A percentile compares a stretch with the other conserved stretches of the same genome.
Conservation (phyloP, 2,113 vertebrate species). For the Pterocles burchelli region DNA sequence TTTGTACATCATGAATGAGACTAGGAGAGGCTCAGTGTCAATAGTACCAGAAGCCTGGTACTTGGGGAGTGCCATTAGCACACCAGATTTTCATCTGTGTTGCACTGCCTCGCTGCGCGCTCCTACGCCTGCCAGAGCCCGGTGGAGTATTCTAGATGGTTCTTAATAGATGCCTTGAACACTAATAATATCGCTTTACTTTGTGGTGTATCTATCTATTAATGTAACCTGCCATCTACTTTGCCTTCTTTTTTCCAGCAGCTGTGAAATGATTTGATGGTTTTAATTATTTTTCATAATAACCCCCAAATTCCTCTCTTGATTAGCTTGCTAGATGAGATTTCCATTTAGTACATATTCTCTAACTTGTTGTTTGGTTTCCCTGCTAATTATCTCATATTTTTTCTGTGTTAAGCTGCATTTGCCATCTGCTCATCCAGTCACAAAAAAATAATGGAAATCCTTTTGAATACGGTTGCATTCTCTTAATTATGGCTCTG, state of each 20-base stretch:
- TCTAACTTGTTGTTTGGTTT: slow-evolving; percentile 61
- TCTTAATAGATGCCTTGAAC: slow-evolving; percentile 16
- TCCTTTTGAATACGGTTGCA: slow-evolving; percentile 27
- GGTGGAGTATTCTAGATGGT: background rate
- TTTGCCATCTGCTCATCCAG: slow-evolving; percentile 67
- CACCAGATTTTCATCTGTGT: background rate
- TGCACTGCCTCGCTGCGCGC: background rate
- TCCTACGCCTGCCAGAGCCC: background rate
- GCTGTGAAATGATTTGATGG: slow-evolving; percentile 40
- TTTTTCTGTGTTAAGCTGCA: slow-evolving; percentile 50
- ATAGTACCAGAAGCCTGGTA: background rate
- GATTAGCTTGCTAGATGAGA: slow-evolving; percentile 67
- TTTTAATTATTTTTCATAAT: slow-evolving; percentile 60
- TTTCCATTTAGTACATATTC: slow-evolving; percentile 58
- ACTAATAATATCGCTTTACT: background rate
- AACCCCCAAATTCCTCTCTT: slow-evolving; percentile 53
- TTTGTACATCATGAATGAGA: background rate
- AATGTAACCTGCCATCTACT: slow-evolving; percentile 47
- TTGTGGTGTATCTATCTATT: slow-evolving; percentile 18
- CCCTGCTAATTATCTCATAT: slow-evolving; percentile 56
- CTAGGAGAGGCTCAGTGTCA: background rate
- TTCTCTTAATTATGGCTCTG: slow-evolving; percentile 50
- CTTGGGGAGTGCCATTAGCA: background rate
- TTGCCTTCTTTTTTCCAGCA: slow-evolving; percentile 23
- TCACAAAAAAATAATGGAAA: slow-evolving; percentile 58